phyloP scores from a whole-genome alignment of 2,888 invertebrate species.

The Eupeodes luniger region DNA sequence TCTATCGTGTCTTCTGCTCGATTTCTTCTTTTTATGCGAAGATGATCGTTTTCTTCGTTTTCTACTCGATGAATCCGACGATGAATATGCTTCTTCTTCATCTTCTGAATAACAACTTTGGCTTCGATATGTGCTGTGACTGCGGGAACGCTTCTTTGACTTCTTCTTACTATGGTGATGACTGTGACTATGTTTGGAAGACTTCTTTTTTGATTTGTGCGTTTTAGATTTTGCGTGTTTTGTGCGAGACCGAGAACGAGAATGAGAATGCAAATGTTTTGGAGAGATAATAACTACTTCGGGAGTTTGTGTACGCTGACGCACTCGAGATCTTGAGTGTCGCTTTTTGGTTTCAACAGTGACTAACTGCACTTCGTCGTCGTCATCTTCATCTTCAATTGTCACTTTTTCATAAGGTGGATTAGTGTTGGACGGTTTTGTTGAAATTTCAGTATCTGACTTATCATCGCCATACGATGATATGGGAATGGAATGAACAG shows the following conservation, averaged over 20 bases:
- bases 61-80: constrained; percentile 64
- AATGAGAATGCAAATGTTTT: constrained; percentile 61
- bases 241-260: constrained; percentile 42
- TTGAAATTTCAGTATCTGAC: constrained; percentile 77
- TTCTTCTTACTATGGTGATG: constrained; percentile 79
- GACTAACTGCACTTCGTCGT: constrained; percentile 79
- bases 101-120: constrained; percentile 68
- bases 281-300: constrained; percentile 62
- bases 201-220: constrained; percentile 77
- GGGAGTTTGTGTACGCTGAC: constrained; percentile 52
- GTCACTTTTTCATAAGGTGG: constrained; percentile 39
- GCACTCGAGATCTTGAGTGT: constrained; percentile 52
- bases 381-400: constrained; percentile 80
- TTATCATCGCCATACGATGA: constrained; percentile 82
- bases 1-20: constrained; percentile 64
- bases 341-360: constrained; percentile 43
- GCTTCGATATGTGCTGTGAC: constrained; percentile 70
- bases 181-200: constrained; percentile 77
- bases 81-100: constrained; percentile 43
- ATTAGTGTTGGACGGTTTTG: constrained; percentile 58
- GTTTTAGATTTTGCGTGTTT: constrained; percentile 71
- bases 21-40: constrained; percentile 67
- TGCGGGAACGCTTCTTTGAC: constrained; percentile 78
- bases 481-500: constrained; percentile 84
- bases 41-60: constrained; percentile 59